Evolutionary conservation across 2,113 vertebrate genomes (phyloP).

Genomic region (pig (Sus scrofa)): T2T-Sscrofa CM000812.6:222005501-222006000

Average conservation of each 20-base stretch:
- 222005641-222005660: neutral
- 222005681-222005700: neutral
- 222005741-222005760: neutral
- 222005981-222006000: neutral
- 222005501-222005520: neutral
- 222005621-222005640: neutral
- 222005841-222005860: neutral
- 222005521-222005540: neutral
- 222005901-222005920: neutral
- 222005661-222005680: neutral
- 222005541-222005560: neutral
- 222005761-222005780: neutral
- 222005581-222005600: neutral
- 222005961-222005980: neutral
- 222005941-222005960: neutral
- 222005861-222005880: neutral
- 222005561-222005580: neutral
- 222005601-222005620: neutral
- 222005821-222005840: neutral
- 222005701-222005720: neutral
- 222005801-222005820: neutral
- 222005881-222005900: neutral
- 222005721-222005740: neutral
- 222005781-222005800: neutral
- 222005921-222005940: neutral